These are phyloP conservation scores for Plumapathes pennacea DNA, from an alignment of 92 coral and sea anemone genomes.

Conservation along the genomic window DNA sequence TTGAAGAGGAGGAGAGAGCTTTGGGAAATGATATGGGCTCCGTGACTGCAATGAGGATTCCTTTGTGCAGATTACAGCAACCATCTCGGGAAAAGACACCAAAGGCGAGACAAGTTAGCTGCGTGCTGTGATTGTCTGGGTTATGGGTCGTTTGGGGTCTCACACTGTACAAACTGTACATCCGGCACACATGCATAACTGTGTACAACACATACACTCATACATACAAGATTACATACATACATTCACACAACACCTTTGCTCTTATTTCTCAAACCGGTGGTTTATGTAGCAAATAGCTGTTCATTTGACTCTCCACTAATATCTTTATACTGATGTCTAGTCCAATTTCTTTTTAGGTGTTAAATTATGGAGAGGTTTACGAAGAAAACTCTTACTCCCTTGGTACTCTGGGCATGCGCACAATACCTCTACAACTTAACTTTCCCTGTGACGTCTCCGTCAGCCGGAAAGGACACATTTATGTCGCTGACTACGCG, in stretches of 20 bases:
- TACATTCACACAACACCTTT: neutral
- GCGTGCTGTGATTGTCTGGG: no score
- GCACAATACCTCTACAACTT: constrained; percentile 69
- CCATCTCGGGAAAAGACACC: constrained; percentile 22
- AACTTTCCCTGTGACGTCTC: constrained; percentile 75
- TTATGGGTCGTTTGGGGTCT: no score
- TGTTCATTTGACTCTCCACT: no score
- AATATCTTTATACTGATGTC: no score
- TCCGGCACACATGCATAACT: no score
- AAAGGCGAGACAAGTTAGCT: constrained; percentile 21
- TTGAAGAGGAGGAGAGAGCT: constrained; percentile 57
- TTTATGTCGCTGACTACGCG: constrained; percentile 71
- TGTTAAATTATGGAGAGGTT: constrained; percentile 54
- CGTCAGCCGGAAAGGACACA: constrained; percentile 43
- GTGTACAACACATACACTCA: no score
- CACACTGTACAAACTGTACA: no score
- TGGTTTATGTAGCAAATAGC: no score
- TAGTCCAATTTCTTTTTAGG: constrained; percentile 30
- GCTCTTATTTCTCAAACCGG: constrained; percentile 1
- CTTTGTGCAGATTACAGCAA: constrained; percentile 51
- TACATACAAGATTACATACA: no score
- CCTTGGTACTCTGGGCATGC: constrained; percentile 76
- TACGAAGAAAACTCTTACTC: constrained; percentile 61
- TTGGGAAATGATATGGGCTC: constrained; percentile 36
- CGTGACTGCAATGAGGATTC: constrained; percentile 21